Conservation (phyloP, 2,113 vertebrate genomes). For the Sebastes schlegelii region DNA sequence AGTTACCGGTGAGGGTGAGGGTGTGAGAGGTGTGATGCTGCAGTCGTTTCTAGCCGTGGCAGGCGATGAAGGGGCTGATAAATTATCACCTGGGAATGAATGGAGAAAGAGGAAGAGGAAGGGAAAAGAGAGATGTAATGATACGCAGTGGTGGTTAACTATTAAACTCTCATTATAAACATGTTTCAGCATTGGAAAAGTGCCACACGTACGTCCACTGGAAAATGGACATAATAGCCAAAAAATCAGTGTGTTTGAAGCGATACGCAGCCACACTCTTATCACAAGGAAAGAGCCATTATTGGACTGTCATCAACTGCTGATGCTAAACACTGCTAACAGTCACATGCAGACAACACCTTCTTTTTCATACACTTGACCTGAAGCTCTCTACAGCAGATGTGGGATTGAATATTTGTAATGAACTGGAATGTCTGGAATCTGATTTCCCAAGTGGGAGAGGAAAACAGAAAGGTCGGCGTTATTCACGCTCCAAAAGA, state of each 20-base stretch:
- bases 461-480: conserved; percentile 50
- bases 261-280: background rate
- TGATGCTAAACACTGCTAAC: background rate
- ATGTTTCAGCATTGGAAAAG: conserved; percentile 2
- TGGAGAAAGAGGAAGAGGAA: background rate
- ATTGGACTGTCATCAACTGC: conserved; percentile 7
- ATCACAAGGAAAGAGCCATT: conserved; percentile 15
- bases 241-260: background rate
- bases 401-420: conserved; percentile 24
- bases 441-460: conserved; percentile 63
- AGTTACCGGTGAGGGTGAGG: conserved; percentile 91
- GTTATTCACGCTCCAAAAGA: conserved; percentile 43
- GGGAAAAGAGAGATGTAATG: background rate
- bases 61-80: conserved; percentile 83
- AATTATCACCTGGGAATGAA: conserved; percentile 77
- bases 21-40: conserved; percentile 91
- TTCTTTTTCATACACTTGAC: conserved; percentile 25
- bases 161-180: background rate
- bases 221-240: background rate
- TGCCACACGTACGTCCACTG: background rate
- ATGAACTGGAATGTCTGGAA: conserved; percentile 62
- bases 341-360: background rate
- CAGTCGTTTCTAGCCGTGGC: conserved; percentile 88
- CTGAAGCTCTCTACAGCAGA: background rate
- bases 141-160: background rate